Conservation (phyloP, 2,113 vertebrate genomes). For the Centropus unirufus region DNA sequence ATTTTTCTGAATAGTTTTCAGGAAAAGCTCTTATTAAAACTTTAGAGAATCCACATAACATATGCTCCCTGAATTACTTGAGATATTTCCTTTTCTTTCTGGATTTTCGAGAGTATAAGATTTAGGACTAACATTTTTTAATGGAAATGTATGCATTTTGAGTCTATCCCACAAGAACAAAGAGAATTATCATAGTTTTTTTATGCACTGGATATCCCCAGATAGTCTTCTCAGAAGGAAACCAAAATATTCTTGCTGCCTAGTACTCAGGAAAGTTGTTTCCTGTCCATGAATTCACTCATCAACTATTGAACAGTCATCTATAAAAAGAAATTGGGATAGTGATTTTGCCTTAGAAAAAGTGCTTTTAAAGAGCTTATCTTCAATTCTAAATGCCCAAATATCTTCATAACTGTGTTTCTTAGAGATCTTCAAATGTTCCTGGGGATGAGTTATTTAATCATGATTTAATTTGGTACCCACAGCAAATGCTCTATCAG, state of each 20-base stretch:
- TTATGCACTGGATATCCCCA: not conserved
- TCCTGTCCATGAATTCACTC: not conserved
- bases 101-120: not conserved
- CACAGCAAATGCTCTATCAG: not conserved
- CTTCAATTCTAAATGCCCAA: not conserved
- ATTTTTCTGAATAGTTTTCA: not conserved
- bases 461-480: slow-evolving; percentile 13
- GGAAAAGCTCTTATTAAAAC: not conserved
- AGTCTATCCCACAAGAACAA: not conserved
- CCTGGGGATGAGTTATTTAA: not conserved
- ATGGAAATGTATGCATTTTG: not conserved
- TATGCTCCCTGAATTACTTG: not conserved
- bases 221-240: not conserved
- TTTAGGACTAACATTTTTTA: not conserved
- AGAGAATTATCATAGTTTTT: rapidly evolving
- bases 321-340: not conserved
- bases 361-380: not conserved
- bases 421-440: not conserved
- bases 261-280: not conserved
- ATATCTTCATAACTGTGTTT: not conserved
- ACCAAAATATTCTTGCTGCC: not conserved
- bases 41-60: not conserved
- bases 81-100: not conserved
- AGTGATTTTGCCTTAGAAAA: not conserved
- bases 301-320: not conserved